phyloP scores from a whole-genome alignment of 64 coral and sea anemone species.

The Montipora foliosa region DNA sequence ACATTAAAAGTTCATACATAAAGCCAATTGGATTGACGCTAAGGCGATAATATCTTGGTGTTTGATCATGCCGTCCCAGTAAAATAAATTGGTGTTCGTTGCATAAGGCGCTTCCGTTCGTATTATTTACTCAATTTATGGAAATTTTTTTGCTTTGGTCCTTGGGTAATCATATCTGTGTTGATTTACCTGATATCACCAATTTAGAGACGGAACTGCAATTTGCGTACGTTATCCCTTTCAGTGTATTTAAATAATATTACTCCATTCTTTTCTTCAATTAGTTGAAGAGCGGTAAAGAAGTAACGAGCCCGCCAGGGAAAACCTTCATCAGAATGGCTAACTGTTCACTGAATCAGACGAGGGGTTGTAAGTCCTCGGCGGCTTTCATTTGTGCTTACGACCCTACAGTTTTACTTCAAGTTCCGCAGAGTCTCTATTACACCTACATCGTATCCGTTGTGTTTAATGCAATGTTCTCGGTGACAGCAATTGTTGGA shows the following conservation, averaged over 20 bases:
- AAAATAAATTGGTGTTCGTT: not conserved
- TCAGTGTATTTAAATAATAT: not conserved
- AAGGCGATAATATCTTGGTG: not conserved
- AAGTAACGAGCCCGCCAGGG: not conserved
- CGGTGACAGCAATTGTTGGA: conserved; percentile 4
- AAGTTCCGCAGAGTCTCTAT: conserved; percentile 16
- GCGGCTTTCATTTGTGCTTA: not conserved
- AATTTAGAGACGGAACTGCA: not conserved
- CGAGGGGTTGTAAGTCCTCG: not conserved
- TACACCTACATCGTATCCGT: conserved; percentile 34
- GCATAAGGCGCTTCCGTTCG: conserved; percentile 15
- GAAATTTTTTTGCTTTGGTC: not conserved
- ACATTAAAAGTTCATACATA: too few relatives aligned
- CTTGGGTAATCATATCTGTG: not conserved
- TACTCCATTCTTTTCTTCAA: not conserved
- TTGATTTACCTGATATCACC: not conserved
- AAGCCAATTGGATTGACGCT: too few relatives aligned
- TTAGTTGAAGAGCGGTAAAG: not conserved
- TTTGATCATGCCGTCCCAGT: not conserved
- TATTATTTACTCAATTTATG: conserved; percentile 32
- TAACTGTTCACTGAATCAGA: not conserved
- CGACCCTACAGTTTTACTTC: conserved; percentile 22
- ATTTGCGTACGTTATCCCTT: not conserved
- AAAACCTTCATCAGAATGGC: not conserved
- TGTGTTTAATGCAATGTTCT: conserved; percentile 7